A percentile compares a stretch with the other conserved stretches of the same genome.
Evolutionary conservation across 2,113 vertebrate genomes (phyloP).

Genomic region (Dinomys branickii): DNA sequence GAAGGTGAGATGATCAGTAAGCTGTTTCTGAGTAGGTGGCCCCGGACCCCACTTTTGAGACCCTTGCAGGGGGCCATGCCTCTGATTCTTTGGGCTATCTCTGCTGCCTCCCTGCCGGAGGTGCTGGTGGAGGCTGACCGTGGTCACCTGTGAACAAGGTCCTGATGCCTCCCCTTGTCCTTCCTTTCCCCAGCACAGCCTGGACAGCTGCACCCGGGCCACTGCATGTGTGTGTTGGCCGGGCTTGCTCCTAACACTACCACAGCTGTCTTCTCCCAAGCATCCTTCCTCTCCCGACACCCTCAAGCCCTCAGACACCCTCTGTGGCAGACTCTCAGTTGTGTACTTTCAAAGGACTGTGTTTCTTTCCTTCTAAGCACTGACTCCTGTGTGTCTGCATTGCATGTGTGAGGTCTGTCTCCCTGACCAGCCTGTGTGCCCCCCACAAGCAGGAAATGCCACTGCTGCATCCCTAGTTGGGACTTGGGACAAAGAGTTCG

Average conservation of each 20-base stretch:
- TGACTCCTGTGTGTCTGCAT: not conserved
- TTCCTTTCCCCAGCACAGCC: not conserved
- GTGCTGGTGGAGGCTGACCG: not conserved
- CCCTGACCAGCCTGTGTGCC: not conserved
- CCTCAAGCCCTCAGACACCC: not conserved
- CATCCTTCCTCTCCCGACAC: not conserved
- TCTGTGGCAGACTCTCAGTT: not conserved
- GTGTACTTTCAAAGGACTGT: not conserved
- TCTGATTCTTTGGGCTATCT: not conserved
- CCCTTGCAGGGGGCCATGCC: not conserved
- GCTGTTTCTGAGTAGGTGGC: not conserved
- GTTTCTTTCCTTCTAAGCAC: not conserved
- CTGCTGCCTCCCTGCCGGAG: not conserved
- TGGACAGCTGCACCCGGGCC: not conserved
- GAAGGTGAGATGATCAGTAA: constrained; percentile 69
- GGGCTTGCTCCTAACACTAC: not conserved
- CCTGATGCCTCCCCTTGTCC: not conserved
- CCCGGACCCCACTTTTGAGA: not conserved
- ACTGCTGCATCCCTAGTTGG: not conserved
- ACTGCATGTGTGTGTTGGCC: not conserved
- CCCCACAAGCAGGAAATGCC: not conserved
- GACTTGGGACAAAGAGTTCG: too few relatives aligned
- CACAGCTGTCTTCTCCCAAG: not conserved
- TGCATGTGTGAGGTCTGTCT: not conserved
- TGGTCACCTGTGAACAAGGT: not conserved